A percentile compares a stretch with the other conserved stretches of the same genome.
Evolutionary conservation across 2,113 vertebrate species (phyloP).

Genomic region (Colinus virginianus): DNA sequence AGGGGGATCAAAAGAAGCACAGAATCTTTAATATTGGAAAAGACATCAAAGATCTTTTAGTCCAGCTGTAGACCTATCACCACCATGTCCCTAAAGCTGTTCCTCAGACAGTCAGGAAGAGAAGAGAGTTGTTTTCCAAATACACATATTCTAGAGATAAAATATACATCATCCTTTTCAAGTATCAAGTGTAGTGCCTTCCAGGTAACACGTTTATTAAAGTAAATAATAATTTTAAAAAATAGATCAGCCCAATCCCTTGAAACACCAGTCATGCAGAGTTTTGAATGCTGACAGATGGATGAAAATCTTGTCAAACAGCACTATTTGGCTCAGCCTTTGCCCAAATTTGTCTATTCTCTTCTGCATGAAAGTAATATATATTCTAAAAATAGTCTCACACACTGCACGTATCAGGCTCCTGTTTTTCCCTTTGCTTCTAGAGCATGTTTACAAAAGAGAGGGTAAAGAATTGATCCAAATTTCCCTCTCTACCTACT

Average conservation of each 20-base stretch:
- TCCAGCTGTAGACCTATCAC: too few species aligned
- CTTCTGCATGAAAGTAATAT: neutral
- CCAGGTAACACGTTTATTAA: neutral
- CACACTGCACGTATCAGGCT: neutral
- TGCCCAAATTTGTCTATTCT: neutral
- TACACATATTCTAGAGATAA: neutral
- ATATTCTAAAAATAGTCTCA: neutral
- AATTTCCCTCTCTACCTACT: neutral
- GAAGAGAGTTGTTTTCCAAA: neutral
- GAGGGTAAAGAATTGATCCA: neutral
- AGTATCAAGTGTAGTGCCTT: fast-evolving
- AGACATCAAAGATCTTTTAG: too few species aligned
- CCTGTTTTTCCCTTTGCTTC: neutral
- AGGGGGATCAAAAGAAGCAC: too few species aligned
- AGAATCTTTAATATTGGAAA: too few species aligned
- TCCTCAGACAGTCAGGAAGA: neutral
- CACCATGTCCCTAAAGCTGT: neutral
- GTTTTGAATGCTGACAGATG: neutral
- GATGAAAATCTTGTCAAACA: neutral
- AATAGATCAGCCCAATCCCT: neutral
- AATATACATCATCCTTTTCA: neutral
- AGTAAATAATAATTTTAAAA: neutral
- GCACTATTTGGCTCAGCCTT: neutral
- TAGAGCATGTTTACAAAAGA: neutral
- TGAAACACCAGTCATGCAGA: neutral